Percentiles rank a stretch among this genome's conserved stretches.
These are phyloP conservation scores for Chiridota heheva DNA, from an alignment of 35 echinoderm and acorn worm genomes.

Conservation along the genomic window DNA sequence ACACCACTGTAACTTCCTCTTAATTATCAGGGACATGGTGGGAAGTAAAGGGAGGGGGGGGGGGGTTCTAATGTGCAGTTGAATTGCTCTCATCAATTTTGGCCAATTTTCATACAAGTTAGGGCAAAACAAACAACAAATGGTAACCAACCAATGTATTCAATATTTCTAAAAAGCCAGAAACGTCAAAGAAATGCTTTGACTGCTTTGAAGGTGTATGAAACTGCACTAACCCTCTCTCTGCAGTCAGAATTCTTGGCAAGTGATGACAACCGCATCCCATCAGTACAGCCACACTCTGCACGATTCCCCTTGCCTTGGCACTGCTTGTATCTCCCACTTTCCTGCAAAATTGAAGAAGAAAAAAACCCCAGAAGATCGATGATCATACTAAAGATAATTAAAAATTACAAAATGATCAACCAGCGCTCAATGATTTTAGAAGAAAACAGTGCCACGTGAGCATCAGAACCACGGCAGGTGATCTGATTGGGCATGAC, in stretches of 20 bases:
- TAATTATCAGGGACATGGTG: too few species aligned
- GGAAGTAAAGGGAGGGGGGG: not conserved
- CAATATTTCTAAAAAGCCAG: not conserved
- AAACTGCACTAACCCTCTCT: constrained; percentile 63
- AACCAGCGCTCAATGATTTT: too few species aligned
- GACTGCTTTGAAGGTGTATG: not conserved
- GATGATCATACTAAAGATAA: too few species aligned
- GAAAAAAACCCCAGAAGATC: too few species aligned
- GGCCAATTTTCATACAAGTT: not conserved
- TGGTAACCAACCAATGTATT: not conserved
- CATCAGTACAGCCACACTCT: constrained; percentile 82
- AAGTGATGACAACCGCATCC: constrained; percentile 76
- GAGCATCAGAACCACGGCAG: too few species aligned
- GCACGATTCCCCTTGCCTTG: constrained; percentile 35
- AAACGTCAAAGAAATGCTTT: not conserved
- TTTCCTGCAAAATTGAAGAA: constrained; percentile 41
- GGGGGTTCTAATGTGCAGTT: not conserved
- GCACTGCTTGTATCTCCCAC: constrained; percentile 85
- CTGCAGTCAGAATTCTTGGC: constrained; percentile 84
- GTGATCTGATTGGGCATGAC: too few species aligned
- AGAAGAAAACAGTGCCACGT: too few species aligned
- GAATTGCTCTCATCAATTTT: not conserved
- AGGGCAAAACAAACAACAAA: not conserved
- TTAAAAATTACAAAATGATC: too few species aligned
- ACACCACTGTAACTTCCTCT: too few species aligned